These are phyloP conservation scores for Syrista parreyssii DNA, from an alignment of 2,888 invertebrate genomes.

Conservation along the genomic window DNA sequence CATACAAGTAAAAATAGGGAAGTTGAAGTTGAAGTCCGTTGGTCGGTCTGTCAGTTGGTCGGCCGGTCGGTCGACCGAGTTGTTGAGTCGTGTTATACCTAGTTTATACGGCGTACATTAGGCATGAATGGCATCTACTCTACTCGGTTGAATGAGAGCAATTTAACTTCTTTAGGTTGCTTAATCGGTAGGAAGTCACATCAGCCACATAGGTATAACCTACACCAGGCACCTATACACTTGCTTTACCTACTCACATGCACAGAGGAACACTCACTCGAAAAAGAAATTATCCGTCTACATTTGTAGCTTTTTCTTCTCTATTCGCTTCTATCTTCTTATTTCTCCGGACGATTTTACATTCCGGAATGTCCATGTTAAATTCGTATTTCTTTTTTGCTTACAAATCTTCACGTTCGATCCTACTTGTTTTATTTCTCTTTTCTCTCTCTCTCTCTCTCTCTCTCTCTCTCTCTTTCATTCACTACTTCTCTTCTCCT, in stretches of 20 bases:
- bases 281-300: neutral
- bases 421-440: neutral
- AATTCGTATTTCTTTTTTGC: neutral
- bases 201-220: slow-evolving; percentile 47
- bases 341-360: neutral
- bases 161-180: slow-evolving; percentile 67
- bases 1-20: neutral
- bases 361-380: neutral
- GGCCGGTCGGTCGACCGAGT: slow-evolving; percentile 44
- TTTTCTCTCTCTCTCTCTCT: slow-evolving; percentile 3
- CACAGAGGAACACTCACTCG: neutral
- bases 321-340: neutral
- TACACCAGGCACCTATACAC: slow-evolving; percentile 21
- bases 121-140: slow-evolving; percentile 67
- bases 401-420: slow-evolving; percentile 13
- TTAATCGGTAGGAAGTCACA: slow-evolving; percentile 67
- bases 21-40: neutral
- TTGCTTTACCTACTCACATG: slow-evolving; percentile 11
- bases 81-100: slow-evolving; percentile 65
- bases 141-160: slow-evolving; percentile 66
- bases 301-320: neutral
- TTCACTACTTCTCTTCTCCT: neutral
- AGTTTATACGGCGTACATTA: slow-evolving; percentile 67
- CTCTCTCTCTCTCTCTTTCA: neutral
- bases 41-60: slow-evolving; percentile 16